These are phyloP conservation scores for Dasyornis broadbenti DNA, from an alignment of 2,113 vertebrate genomes.

Conservation along the genomic window DNA sequence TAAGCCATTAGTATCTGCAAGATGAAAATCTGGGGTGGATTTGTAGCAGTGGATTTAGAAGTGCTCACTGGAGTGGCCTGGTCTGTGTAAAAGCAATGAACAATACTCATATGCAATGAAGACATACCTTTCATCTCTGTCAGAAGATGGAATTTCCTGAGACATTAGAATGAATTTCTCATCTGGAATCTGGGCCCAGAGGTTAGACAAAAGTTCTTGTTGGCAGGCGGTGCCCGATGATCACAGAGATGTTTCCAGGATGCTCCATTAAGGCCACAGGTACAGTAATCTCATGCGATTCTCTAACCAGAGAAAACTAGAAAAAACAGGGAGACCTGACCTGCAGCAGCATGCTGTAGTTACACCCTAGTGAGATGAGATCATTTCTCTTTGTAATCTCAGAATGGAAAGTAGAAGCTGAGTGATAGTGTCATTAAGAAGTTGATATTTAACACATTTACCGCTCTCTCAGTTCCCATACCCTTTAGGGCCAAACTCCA, in stretches of 20 bases:
- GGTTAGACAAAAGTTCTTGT: neutral
- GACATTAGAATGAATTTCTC: neutral
- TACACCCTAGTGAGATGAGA: conserved; percentile 1
- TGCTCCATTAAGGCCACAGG: neutral
- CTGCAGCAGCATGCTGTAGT: conserved; percentile 29
- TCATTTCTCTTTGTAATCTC: conserved; percentile 21
- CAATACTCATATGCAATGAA: neutral
- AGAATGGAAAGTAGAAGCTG: neutral
- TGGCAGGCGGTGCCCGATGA: neutral
- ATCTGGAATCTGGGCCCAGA: neutral
- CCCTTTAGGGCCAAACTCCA: neutral
- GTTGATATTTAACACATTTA: neutral
- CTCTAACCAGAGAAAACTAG: neutral
- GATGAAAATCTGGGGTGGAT: neutral
- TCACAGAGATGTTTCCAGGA: neutral
- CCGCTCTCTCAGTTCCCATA: neutral
- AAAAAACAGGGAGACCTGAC: neutral
- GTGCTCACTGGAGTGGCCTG: neutral
- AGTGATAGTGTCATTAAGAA: neutral
- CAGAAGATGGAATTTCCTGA: neutral
- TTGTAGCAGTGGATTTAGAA: neutral
- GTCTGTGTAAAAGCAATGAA: neutral
- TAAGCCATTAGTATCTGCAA: neutral
- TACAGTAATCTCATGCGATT: neutral
- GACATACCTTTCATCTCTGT: neutral